phyloP scores from a whole-genome alignment of 2,113 vertebrate species.

The Protomyctophum bolini region DNA sequence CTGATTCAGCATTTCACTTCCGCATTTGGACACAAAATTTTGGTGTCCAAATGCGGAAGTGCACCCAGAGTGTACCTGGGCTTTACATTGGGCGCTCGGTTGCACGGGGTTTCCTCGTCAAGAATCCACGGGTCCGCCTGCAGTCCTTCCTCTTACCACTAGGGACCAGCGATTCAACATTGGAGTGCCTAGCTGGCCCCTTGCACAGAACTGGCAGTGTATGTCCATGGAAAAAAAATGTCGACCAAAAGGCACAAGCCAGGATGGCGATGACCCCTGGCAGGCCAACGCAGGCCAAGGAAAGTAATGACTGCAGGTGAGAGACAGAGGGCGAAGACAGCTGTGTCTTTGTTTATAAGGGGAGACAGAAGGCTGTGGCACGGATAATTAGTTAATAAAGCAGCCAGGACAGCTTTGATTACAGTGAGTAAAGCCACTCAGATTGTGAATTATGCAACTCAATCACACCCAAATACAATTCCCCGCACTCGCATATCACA shows the following conservation, averaged over 20 bases:
- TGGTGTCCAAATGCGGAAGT: too few relatives aligned
- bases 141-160: too few relatives aligned
- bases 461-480: constrained; percentile 12
- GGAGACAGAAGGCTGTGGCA: neutral
- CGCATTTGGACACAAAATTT: too few relatives aligned
- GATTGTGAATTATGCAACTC: constrained; percentile 51
- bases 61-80: too few relatives aligned
- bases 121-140: too few relatives aligned
- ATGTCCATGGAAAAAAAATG: too few relatives aligned
- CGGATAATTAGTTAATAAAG: neutral
- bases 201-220: neutral
- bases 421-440: constrained; percentile 29
- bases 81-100: too few relatives aligned
- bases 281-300: neutral
- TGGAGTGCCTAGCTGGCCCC: too few relatives aligned
- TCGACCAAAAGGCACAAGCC: too few relatives aligned
- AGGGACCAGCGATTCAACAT: too few relatives aligned
- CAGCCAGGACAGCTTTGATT: constrained; percentile 5
- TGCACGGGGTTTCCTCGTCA: too few relatives aligned
- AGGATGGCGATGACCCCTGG: neutral
- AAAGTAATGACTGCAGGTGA: neutral
- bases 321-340: neutral
- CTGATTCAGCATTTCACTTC: too few relatives aligned
- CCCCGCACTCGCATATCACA: constrained; percentile 15
- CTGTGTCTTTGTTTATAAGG: neutral